Evolutionary conservation across 2,888 invertebrate species (phyloP).

Genomic region (Cactoblastis cactorum): DNA sequence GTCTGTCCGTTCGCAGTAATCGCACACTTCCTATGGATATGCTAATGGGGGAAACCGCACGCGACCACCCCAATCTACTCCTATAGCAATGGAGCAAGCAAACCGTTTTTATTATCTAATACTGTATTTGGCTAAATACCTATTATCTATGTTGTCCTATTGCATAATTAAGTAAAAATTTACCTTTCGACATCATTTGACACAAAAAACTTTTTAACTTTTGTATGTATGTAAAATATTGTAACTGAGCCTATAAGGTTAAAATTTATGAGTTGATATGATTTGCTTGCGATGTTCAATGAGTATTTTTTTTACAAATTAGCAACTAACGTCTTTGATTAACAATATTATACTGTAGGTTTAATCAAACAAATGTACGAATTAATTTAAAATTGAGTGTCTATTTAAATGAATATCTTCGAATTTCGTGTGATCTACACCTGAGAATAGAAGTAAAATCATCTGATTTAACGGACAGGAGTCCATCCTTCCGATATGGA

Average conservation of each 20-base stretch:
- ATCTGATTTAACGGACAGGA: background rate
- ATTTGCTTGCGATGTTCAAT: no score
- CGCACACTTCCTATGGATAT: constrained; percentile 61
- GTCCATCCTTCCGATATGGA: background rate
- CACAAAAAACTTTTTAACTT: no score
- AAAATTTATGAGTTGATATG: no score
- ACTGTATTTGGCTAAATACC: background rate
- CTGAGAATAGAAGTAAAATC: background rate
- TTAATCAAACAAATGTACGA: no score
- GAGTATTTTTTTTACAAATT: no score
- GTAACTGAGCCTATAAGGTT: no score
- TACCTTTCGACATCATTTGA: background rate
- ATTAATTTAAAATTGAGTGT: no score
- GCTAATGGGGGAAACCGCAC: constrained; percentile 57
- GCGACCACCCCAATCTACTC: constrained; percentile 48
- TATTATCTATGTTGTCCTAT: constrained; percentile 2
- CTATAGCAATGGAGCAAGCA: constrained; percentile 16
- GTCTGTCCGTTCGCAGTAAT: constrained; percentile 54
- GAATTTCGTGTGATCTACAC: no score
- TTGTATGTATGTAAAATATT: no score
- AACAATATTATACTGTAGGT: no score
- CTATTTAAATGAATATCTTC: no score
- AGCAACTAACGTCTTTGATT: no score
- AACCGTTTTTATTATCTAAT: constrained; percentile 17
- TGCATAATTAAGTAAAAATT: background rate